Evolutionary conservation across 2,888 invertebrate species (phyloP), one percentile per base, ranked within the genome.

Genomic region (Tenthredo scrophulariae): DNA sequence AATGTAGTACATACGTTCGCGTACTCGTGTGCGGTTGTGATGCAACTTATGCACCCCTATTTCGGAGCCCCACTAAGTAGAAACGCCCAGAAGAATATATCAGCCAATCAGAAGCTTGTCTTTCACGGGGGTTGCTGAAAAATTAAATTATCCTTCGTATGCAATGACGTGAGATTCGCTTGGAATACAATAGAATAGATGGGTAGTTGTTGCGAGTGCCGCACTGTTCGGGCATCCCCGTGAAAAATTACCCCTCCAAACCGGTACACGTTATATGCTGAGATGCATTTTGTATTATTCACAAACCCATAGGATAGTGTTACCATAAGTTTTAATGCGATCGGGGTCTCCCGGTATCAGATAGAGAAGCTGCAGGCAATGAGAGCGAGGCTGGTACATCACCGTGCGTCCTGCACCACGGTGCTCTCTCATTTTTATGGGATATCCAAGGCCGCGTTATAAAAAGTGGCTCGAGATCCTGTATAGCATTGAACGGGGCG

Each of bases 241-340:
- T 80, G 26, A 50, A 80, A 80, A 80, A 80, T 80, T 58, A 80
- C 79, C 79, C 79, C 79, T 80, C 7, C 18, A 7, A 37, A 80
- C 79, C 79, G 79, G 79, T 58, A 58, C 79, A 15, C 79, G 85
- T 84, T 87, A 86, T 87, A 87, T 86, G 88, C 85, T 75, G 86
- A 85, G 82, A 87, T 87, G 88, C 87, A 87, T 86, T 87, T 91
- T 91, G 88, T 89, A 90, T 91, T 91, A 91, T 91, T 91, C 91
- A 91, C 87, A 88, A 80, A 85, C 85, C 86, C 84, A 85, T 87
- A 88, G 91, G 91, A 77, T 77, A 77, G 50, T 77, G 50, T 77
- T 77, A 77, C 77, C 77, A 29, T 77, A 29, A 77, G 77, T 62
- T 62, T 62, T 80, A 37, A 80, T 80, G 58, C 79, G 79, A 80